Evolutionary conservation across 2,797 vertebrate genomes (phyloP).

Genomic region (Urophycis tenuis): DNA sequence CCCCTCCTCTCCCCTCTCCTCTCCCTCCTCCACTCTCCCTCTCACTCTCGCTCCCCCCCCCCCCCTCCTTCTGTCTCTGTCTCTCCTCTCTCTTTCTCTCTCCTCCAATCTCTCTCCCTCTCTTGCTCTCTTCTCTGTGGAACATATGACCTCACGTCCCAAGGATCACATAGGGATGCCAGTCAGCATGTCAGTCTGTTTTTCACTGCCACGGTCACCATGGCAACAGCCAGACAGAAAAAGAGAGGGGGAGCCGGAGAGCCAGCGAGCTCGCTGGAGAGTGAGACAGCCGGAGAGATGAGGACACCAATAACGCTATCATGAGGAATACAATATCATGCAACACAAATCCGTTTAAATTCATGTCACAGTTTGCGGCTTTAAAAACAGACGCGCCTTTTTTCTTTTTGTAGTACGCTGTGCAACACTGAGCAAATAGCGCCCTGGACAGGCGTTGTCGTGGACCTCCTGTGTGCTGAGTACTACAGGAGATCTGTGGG

Average conservation of each 20-base stretch:
- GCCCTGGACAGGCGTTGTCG: no score
- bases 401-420: no score
- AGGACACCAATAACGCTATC: neutral
- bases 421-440: no score
- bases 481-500: neutral
- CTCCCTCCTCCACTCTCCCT: neutral
- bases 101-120: slow-evolving; percentile 26
- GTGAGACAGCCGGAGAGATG: slow-evolving; percentile 15
- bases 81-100: slow-evolving; percentile 28
- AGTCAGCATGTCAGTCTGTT: slow-evolving; percentile 27
- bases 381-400: no score
- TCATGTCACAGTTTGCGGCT: no score
- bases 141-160: slow-evolving; percentile 39
- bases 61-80: neutral
- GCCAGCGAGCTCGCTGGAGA: neutral
- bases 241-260: neutral
- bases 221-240: slow-evolving; percentile 46
- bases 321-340: neutral
- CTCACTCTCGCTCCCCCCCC: neutral
- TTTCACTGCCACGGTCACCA: slow-evolving; percentile 40
- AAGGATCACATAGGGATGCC: slow-evolving; percentile 33
- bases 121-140: slow-evolving; percentile 21
- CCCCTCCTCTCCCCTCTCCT: neutral
- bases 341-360: neutral
- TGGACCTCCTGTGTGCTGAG: no score